Evolutionary conservation across 64 coral and sea anemone genomes (phyloP).

Genomic region (Porites australiensis): DNA sequence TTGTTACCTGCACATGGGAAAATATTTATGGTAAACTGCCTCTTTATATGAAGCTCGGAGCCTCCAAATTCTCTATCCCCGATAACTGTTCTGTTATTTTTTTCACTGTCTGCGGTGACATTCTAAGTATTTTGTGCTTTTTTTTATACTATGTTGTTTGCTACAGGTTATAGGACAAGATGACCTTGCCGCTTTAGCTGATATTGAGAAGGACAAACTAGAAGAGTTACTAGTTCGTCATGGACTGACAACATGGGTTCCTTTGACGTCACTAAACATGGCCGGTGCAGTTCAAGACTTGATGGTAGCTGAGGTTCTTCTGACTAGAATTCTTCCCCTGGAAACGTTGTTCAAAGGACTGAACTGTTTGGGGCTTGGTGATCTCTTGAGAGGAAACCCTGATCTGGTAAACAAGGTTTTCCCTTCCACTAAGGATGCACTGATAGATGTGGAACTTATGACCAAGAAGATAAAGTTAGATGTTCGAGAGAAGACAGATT

Average conservation of each 20-base stretch:
- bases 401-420: slow-evolving; percentile 33
- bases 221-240: slow-evolving; percentile 43
- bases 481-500: slow-evolving; percentile 2
- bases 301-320: slow-evolving; percentile 15
- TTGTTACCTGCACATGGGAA: too few species aligned
- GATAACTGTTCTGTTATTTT: too few species aligned
- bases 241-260: slow-evolving; percentile 28
- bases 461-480: slow-evolving; percentile 23
- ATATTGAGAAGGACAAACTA: slow-evolving; percentile 34
- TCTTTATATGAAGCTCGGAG: too few species aligned
- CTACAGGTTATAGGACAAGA: slow-evolving; percentile 38
- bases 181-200: neutral
- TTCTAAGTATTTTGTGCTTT: slow-evolving; percentile 1
- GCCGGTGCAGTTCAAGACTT: neutral
- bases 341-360: slow-evolving; percentile 19
- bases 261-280: slow-evolving; percentile 13
- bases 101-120: neutral
- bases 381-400: slow-evolving; percentile 11
- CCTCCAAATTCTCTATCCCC: too few species aligned
- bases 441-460: slow-evolving; percentile 38
- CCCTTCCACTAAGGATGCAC: slow-evolving; percentile 28
- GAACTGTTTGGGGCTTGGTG: slow-evolving; percentile 17
- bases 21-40: too few species aligned
- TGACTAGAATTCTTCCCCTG: neutral
- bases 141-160: slow-evolving; percentile 19